A percentile compares a stretch with the other conserved stretches of the same genome.
These are phyloP conservation scores for Micrasema longulum DNA, from an alignment of 1,140 invertebrate genomes.

Conservation along the genomic window DNA sequence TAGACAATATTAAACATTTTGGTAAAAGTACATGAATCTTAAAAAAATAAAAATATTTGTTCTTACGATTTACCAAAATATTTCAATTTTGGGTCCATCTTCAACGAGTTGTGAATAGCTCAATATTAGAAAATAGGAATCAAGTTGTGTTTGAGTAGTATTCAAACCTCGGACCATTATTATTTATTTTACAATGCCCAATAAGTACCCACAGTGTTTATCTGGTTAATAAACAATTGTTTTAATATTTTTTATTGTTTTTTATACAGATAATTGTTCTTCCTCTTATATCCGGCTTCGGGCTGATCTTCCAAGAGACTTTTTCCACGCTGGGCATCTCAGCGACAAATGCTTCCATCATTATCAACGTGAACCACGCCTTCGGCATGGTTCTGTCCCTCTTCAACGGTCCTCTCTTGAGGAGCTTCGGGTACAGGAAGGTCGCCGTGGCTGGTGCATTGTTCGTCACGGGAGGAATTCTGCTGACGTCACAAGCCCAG, in stretches of 20 bases:
- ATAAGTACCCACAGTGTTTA: no score
- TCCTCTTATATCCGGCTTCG: slow-evolving; percentile 70
- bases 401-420: slow-evolving; percentile 67
- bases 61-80: no score
- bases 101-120: no score
- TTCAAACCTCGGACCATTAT: no score
- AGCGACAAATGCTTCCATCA: slow-evolving; percentile 69
- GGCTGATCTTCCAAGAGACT: slow-evolving; percentile 70
- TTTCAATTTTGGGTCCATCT: no score
- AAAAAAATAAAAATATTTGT: no score
- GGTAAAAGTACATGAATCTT: no score
- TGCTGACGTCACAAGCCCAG: slow-evolving; percentile 60
- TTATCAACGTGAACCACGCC: slow-evolving; percentile 72
- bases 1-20: no score
- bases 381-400: slow-evolving; percentile 74
- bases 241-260: background rate
- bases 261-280: slow-evolving; percentile 71
- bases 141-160: no score
- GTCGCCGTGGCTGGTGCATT: slow-evolving; percentile 62
- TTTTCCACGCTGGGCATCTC: slow-evolving; percentile 66
- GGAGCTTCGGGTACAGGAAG: slow-evolving; percentile 66
- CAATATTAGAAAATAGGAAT: no score
- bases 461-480: slow-evolving; percentile 61
- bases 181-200: no score
- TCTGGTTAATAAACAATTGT: background rate